These are phyloP conservation scores for Mungos mungo DNA, from an alignment of 2,113 vertebrate genomes.

Conservation along the genomic window DNA sequence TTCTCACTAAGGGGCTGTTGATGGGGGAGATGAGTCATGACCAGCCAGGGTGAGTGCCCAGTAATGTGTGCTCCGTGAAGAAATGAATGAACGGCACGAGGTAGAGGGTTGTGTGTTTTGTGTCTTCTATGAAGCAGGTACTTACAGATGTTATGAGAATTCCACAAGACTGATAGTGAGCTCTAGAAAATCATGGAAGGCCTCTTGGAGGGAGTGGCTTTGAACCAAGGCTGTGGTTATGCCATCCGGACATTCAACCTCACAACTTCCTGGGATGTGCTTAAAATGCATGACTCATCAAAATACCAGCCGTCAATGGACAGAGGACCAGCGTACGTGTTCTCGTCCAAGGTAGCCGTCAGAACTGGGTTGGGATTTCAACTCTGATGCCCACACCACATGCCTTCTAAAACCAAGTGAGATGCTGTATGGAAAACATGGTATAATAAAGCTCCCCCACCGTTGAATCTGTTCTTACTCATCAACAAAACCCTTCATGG, in stretches of 20 bases:
- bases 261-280: neutral
- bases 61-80: neutral
- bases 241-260: neutral
- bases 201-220: neutral
- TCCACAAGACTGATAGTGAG: neutral
- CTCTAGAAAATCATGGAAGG: neutral
- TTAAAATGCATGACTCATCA: neutral
- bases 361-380: neutral
- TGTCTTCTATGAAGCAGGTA: no score
- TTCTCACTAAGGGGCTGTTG: neutral
- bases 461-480: neutral
- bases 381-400: no score
- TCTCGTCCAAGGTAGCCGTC: rapidly evolving
- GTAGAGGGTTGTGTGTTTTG: neutral
- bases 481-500: neutral
- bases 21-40: neutral
- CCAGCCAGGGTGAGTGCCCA: rapidly evolving
- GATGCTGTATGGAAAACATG: neutral
- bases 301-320: rapidly evolving
- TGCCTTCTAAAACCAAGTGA: neutral
- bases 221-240: neutral
- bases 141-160: rapidly evolving
- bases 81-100: rapidly evolving
- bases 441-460: neutral
- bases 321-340: rapidly evolving